Conservation (phyloP, 2,113 vertebrate genomes). For the Scophthalmus maximus region DNA sequence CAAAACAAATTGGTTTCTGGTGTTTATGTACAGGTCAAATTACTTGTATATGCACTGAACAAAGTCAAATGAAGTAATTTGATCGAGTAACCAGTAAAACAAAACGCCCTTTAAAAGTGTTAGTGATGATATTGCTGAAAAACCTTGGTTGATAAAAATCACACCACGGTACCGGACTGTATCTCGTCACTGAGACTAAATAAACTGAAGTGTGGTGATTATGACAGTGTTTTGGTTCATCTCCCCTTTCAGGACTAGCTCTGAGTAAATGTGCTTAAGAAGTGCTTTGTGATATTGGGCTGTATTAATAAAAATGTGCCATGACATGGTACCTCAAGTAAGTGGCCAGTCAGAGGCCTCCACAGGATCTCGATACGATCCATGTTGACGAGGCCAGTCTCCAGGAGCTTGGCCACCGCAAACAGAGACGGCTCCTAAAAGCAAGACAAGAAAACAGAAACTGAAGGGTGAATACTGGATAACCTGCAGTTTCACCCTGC, state of each 20-base stretch:
- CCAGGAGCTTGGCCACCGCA: slow-evolving; percentile 96
- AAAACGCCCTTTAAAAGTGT: not conserved
- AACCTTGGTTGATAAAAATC: not conserved
- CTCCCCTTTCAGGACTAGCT: not conserved
- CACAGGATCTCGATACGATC: slow-evolving; percentile 97
- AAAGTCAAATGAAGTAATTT: not conserved
- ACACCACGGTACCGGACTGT: not conserved
- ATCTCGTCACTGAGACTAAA: not conserved
- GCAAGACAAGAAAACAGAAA: slow-evolving; percentile 10
- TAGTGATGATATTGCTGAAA: not conserved
- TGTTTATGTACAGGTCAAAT: not conserved
- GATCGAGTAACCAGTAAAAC: not conserved
- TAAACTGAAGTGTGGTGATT: not conserved
- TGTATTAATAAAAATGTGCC: not conserved
- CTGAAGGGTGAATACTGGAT: not conserved
- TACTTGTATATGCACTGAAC: not conserved
- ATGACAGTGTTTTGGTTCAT: not conserved
- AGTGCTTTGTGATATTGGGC: not conserved
- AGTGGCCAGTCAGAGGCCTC: slow-evolving; percentile 95
- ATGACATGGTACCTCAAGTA: slow-evolving; percentile 90
- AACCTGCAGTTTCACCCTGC: not conserved
- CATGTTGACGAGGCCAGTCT: slow-evolving; percentile 99
- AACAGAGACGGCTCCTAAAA: slow-evolving; percentile 97
- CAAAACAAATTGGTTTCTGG: no score
- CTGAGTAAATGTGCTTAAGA: slow-evolving; percentile 21